Conservation (phyloP, 30 jellyfish, hydroid and myxozoan genomes). For the Chrysaora quinquecirrha region DNA sequence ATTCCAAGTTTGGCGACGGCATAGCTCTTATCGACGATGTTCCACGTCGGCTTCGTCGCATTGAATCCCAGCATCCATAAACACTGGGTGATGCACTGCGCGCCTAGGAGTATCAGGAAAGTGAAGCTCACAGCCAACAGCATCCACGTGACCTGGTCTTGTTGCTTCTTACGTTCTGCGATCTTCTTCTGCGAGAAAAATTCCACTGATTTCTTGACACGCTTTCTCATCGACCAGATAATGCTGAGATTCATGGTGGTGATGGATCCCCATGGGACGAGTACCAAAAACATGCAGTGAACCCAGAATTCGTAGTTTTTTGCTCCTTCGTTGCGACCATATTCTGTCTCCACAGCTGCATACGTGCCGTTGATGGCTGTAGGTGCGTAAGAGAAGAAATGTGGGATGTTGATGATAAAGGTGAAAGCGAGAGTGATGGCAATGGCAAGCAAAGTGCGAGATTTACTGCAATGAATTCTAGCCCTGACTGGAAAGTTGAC, state of each 20-base stretch:
- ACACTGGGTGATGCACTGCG: conserved; percentile 91
- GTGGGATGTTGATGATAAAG: conserved; percentile 73
- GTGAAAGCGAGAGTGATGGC: conserved; percentile 22
- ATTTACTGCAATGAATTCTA: conserved; percentile 37
- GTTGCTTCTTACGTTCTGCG: conserved; percentile 32
- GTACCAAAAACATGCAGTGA: conserved; percentile 79
- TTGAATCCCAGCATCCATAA: conserved; percentile 70
- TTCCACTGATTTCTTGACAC: neutral
- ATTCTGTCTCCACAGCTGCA: conserved; percentile 50
- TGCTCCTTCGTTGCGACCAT: conserved; percentile 55
- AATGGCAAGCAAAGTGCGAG: conserved; percentile 57
- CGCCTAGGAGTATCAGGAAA: conserved; percentile 71
- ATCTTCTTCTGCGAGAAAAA: conserved; percentile 5
- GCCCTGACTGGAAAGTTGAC: conserved; percentile 67
- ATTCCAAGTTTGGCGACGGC: conserved; percentile 76
- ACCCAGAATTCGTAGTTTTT: conserved; percentile 79
- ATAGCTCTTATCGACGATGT: conserved; percentile 38
- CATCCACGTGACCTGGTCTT: conserved; percentile 73
- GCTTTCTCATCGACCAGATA: conserved; percentile 39
- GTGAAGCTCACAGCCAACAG: conserved; percentile 72
- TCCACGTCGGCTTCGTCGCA: conserved; percentile 4
- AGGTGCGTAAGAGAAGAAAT: conserved; percentile 73
- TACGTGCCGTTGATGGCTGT: conserved; percentile 58
- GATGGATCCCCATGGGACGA: conserved; percentile 76
- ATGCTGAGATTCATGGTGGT: conserved; percentile 55